phyloP scores from a whole-genome alignment of 2,797 vertebrate genomes.

The Remorina albescens region DNA sequence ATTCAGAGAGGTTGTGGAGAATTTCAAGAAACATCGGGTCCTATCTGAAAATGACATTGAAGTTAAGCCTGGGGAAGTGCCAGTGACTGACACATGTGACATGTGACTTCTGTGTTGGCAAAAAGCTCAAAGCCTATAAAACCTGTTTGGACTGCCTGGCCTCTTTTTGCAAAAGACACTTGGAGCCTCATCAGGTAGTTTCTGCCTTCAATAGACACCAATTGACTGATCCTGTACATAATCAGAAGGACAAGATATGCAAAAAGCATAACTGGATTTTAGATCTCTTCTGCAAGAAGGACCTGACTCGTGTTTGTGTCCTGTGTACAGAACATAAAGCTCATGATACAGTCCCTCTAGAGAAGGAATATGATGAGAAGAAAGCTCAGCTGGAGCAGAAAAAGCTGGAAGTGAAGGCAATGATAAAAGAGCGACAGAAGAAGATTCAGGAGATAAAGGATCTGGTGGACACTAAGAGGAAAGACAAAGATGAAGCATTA shows the following conservation, averaged over 20 bases:
- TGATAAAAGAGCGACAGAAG: conserved; percentile 26
- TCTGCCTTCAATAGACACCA: conserved; percentile 58
- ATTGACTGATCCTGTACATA: conserved; percentile 53
- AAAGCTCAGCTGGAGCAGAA: conserved; percentile 17
- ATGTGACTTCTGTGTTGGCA: conserved; percentile 59
- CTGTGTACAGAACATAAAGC: conserved; percentile 50
- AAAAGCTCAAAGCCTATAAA: conserved; percentile 52
- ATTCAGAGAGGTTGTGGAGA: conserved; percentile 67
- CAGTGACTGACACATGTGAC: too few relatives aligned
- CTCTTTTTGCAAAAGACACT: conserved; percentile 61
- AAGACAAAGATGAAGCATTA: not conserved
- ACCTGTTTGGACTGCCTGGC: conserved; percentile 69
- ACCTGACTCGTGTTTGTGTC: conserved; percentile 41
- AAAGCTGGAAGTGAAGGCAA: conserved; percentile 4
- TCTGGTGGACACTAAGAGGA: not conserved
- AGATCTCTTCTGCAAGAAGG: conserved; percentile 53
- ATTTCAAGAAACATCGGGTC: conserved; percentile 40
- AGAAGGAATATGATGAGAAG: conserved; percentile 39
- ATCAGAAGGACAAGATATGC: conserved; percentile 61
- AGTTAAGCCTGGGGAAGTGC: conserved; percentile 45
- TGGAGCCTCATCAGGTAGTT: conserved; percentile 59
- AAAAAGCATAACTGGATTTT: conserved; percentile 59
- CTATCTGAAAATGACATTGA: not conserved
- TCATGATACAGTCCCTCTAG: conserved; percentile 49
- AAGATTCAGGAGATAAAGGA: conserved; percentile 25